Evolutionary conservation across 2,113 vertebrate species (phyloP).

Genomic region (Parus major): DNA sequence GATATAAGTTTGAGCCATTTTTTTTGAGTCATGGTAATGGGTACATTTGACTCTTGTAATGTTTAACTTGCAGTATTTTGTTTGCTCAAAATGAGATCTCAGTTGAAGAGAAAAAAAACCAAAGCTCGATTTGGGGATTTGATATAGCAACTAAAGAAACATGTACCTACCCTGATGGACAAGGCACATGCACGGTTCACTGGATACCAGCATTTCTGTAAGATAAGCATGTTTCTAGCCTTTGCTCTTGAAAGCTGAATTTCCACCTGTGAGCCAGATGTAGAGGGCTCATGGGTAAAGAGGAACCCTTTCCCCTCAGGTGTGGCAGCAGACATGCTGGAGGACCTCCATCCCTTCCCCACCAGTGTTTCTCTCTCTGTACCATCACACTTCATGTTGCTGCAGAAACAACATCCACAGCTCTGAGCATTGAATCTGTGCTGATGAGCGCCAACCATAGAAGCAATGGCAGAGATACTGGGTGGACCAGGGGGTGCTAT

Average conservation of each 20-base stretch:
- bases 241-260: background rate
- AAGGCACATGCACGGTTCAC: background rate
- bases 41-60: background rate
- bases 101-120: background rate
- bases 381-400: rapidly evolving
- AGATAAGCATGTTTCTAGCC: background rate
- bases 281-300: rapidly evolving
- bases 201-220: background rate
- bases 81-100: conserved; percentile 7
- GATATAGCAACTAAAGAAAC: background rate
- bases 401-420: background rate
- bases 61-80: conserved; percentile 18
- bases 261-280: rapidly evolving
- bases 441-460: rapidly evolving
- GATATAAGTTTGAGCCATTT: background rate
- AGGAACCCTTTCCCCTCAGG: background rate
- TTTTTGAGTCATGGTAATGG: background rate
- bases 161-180: background rate
- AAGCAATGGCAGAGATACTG: rapidly evolving
- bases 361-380: background rate
- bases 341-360: background rate
- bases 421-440: background rate
- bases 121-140: background rate
- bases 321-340: background rate
- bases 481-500: background rate